phyloP scores from a whole-genome alignment of 2,888 invertebrate genomes.

The Thelaira solivaga region DNA sequence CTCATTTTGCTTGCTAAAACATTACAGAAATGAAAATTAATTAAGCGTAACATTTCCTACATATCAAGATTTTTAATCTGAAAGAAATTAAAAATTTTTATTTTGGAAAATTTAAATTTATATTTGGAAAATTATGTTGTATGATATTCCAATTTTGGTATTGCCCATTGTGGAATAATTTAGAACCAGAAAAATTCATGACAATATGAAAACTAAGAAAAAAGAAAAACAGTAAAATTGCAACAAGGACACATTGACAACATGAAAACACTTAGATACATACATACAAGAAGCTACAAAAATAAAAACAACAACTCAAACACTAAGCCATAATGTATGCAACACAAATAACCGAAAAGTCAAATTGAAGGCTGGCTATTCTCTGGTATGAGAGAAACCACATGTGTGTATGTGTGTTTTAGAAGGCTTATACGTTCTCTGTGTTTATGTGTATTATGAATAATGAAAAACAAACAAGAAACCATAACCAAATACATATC shows the following conservation, averaged over 20 bases:
- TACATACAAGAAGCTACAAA: background rate
- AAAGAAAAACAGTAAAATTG: constrained; percentile 2
- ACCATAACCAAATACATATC: constrained; percentile 2
- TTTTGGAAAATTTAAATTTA: no score
- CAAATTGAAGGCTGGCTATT: constrained; percentile 41
- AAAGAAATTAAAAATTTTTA: no score
- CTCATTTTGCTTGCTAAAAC: no score
- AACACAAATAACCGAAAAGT: constrained; percentile 30
- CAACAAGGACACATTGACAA: constrained; percentile 9
- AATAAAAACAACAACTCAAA: constrained; percentile 33
- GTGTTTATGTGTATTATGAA: constrained; percentile 61
- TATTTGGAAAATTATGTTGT: no score
- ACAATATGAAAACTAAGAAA: background rate
- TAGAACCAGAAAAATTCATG: background rate
- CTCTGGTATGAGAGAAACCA: constrained; percentile 25
- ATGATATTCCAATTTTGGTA: background rate
- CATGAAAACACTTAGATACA: background rate
- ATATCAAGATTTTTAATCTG: no score
- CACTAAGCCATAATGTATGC: constrained; percentile 30
- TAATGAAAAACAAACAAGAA: constrained; percentile 66
- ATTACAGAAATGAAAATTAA: no score
- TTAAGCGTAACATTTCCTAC: no score
- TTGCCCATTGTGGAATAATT: background rate
- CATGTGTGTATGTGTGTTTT: constrained; percentile 36
- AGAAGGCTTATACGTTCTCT: background rate